Base-by-base conservation (phyloP, 2,888 invertebrate species). In the Sesia bembeciformis region DNA sequence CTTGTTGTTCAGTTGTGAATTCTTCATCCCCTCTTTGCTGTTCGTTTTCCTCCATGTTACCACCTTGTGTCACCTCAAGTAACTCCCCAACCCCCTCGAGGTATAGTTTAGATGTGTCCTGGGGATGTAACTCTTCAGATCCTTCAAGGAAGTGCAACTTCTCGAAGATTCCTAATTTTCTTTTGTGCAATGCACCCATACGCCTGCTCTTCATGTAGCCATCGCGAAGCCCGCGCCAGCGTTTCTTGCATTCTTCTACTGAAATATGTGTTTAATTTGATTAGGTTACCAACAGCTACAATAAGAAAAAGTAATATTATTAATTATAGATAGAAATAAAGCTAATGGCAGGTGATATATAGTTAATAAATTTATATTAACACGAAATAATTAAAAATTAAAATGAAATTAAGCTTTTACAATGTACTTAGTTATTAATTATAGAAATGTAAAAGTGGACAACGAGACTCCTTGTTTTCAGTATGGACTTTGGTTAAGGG, bases 171-270 rank as follows among this genome's bases (percentile, higher is more conserved):
- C 70, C 74, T 1, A 74, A 64, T 59, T 81, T 85, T 54, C 77
- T 83, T 54, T 77, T 83, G 60, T 84, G 83, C 62, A 83, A 66
- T 3, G 78, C 72, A 39, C 85, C 85, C 52, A 81, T 61, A 40
- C 90, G 79, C 57, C 84, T 87, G 61, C 86, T 86, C 54, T 90
- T 87, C 67, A 89, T 84, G 70, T 90, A 91, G 52, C 90, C 82
- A 70, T 91, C 91, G 23, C 91, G 77, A 51, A 91, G 76, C 7
- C 90, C 90, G 54, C 90, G 76, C 91, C 91, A 91, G 49, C 91
- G 81, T 61, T 90, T 90, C 61, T 90, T 90, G 71, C 91, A 91
- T 78, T 91, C 91, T 62, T 90, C 90, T 66, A 89, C 90, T 90
- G 77, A 40, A 84, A 86, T 61, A 55, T 54, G 0, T 43, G 3